phyloP scores from a whole-genome alignment of 2,797 vertebrate genomes.

The Myoxocephalus aenaeus region DNA sequence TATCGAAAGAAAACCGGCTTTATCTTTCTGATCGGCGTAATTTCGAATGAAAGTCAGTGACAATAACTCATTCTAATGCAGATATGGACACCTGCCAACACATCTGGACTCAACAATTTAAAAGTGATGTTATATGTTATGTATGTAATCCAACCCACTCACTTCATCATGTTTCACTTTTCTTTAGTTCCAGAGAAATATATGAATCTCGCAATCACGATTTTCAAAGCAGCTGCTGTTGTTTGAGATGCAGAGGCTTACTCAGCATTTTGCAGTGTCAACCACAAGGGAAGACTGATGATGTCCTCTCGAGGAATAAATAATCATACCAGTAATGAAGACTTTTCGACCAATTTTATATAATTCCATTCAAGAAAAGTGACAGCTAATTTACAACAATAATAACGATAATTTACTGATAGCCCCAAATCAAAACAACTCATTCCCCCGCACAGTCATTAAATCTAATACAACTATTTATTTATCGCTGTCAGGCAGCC shows the following conservation, averaged over 20 bases:
- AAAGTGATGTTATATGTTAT: conserved; percentile 1
- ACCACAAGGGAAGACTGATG: conserved; percentile 10
- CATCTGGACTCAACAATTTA: conserved; percentile 11
- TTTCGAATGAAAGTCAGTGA: neutral
- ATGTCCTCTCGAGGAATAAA: conserved; percentile 15
- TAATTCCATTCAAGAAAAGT: conserved; percentile 1
- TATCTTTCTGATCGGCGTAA: neutral
- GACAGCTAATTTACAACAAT: conserved; percentile 7
- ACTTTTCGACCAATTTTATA: neutral
- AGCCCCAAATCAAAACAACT: neutral
- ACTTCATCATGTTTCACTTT: conserved; percentile 14
- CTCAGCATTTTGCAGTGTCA: conserved; percentile 28
- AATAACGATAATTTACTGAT: neutral
- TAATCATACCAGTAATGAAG: conserved; percentile 8
- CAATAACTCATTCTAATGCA: conserved; percentile 9
- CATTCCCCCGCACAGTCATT: neutral
- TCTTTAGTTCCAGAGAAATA: conserved; percentile 26
- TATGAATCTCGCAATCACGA: conserved; percentile 22
- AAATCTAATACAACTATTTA: neutral
- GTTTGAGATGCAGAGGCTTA: conserved; percentile 24
- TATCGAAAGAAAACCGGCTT: neutral
- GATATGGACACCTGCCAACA: conserved; percentile 3
- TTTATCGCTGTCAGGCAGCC: neutral
- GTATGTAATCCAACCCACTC: conserved; percentile 1
- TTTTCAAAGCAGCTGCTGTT: conserved; percentile 45